Evolutionary conservation across 2,797 vertebrate genomes (phyloP).

Genomic region (Loris lydekkerianus): DNA sequence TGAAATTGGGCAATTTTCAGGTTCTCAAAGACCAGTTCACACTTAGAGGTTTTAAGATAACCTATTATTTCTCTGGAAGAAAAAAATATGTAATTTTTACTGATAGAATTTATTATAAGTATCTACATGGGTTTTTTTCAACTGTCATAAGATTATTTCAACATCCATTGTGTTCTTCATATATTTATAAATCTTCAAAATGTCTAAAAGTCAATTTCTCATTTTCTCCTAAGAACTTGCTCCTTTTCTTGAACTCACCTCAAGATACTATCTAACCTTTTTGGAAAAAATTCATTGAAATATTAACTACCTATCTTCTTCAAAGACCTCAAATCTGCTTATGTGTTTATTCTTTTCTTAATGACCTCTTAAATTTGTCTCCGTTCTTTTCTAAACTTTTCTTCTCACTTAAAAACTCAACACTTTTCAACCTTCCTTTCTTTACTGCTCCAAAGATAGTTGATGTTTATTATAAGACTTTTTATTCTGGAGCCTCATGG

Average conservation of each 20-base stretch:
- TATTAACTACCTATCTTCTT: neutral
- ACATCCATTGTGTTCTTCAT: neutral
- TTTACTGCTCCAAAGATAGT: neutral
- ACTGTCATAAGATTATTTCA: neutral
- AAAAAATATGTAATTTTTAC: slow-evolving; percentile 27
- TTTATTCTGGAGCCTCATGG: neutral
- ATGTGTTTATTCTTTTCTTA: slow-evolving; percentile 9
- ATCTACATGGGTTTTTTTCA: neutral
- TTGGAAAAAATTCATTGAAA: slow-evolving; percentile 20
- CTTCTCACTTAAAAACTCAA: slow-evolving; percentile 44
- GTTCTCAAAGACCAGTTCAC: neutral
- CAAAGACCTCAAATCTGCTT: neutral
- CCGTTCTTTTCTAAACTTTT: neutral
- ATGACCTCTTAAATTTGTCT: slow-evolving; percentile 17
- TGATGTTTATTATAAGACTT: slow-evolving; percentile 1
- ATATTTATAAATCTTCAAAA: neutral
- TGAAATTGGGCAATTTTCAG: neutral
- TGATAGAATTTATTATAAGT: slow-evolving; percentile 3
- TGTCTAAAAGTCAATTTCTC: neutral
- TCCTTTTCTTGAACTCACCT: neutral
- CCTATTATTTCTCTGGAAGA: slow-evolving; percentile 9
- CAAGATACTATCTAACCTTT: slow-evolving; percentile 14
- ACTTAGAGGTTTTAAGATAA: slow-evolving; percentile 43
- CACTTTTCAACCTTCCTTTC: neutral
- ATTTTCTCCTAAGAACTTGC: neutral